These are phyloP conservation scores for Axinella damicornis DNA, from an alignment of 37 sponge, comb jelly and placozoan genomes.

Conservation along the genomic window DNA sequence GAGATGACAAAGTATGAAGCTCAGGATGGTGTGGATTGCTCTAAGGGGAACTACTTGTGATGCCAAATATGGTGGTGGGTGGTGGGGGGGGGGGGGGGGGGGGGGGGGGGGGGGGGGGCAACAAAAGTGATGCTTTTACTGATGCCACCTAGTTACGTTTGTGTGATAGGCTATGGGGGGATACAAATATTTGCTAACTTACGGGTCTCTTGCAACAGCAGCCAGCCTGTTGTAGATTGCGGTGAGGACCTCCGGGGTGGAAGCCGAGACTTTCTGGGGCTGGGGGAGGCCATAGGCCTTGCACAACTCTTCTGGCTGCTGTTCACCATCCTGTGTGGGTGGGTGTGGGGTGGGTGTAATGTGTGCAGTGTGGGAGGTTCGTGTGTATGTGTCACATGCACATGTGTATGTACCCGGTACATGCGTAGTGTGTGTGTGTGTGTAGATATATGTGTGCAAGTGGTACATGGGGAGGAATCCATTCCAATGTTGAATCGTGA, in stretches of 20 bases:
- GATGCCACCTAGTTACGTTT: no score
- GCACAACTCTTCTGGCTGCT: slow-evolving; percentile 55
- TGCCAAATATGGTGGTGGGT: no score
- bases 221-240: slow-evolving; percentile 53
- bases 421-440: slow-evolving; percentile 5
- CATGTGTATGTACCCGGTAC: neutral
- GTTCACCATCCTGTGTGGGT: slow-evolving; percentile 37
- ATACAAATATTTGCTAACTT: neutral
- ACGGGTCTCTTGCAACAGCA: slow-evolving; percentile 73
- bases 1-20: no score
- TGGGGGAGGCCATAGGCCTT: slow-evolving; percentile 56
- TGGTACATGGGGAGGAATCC: no score
- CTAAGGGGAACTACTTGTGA: no score
- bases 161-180: no score
- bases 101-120: no score
- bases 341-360: neutral
- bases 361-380: neutral
- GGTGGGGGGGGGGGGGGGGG: no score
- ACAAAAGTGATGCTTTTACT: no score
- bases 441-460: neutral
- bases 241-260: slow-evolving; percentile 19
- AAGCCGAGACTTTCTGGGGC: slow-evolving; percentile 20
- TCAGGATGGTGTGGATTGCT: no score
- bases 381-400: neutral
- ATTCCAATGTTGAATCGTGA: no score